Base-by-base conservation (phyloP, 2,113 vertebrate genomes). In the Toxotes chatareus region DNA sequence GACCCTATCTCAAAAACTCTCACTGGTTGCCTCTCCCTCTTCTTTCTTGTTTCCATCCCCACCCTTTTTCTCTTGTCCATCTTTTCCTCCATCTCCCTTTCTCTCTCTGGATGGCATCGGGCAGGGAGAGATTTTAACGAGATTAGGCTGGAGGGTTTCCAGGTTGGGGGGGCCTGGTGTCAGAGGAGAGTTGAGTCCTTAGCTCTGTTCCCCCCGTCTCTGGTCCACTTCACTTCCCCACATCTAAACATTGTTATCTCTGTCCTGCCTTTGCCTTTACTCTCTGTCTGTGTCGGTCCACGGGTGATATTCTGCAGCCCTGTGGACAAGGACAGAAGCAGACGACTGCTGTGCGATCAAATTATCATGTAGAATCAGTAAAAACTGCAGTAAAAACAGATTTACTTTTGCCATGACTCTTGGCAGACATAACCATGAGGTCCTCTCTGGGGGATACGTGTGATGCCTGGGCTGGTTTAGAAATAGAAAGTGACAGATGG, bases 141-240 rank as follows among this genome's bases (percentile, higher is more conserved):
- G 92, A 92, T 94, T 92, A 93, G 51, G 76, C 87, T 90, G 90
- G 90, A 92, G 76, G 72, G 57, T 69, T 88, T 89, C 93, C 94
- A 93, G 89, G 79, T 85, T 89, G 83, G 73, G 87, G 87, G 80
- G 80, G 87, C 38, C 76, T 82, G 67, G 85, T 90, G 87, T 91
- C 89, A 77, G 83, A 51, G 65, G 76, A 86, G 86, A 85, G 80
- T 84, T 83, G 84, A 84, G 82, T 84, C 72, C 73, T 87, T 74
- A 74, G 85, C 83, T 91, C 83, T 61, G 77, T 74, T 87, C 86
- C 67, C 88, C 64, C 72, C 84, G 80, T 86, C 85, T 81, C 83
- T 86, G 86, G 86, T 89, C 82, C 80, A 90, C 83, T 92, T 89
- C 86, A 82, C 84, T 86, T 87, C 80, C 32, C 74, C 84, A 85